Evolutionary conservation across 2,113 vertebrate genomes (phyloP).

Genomic region (Microtus montanus): DNA sequence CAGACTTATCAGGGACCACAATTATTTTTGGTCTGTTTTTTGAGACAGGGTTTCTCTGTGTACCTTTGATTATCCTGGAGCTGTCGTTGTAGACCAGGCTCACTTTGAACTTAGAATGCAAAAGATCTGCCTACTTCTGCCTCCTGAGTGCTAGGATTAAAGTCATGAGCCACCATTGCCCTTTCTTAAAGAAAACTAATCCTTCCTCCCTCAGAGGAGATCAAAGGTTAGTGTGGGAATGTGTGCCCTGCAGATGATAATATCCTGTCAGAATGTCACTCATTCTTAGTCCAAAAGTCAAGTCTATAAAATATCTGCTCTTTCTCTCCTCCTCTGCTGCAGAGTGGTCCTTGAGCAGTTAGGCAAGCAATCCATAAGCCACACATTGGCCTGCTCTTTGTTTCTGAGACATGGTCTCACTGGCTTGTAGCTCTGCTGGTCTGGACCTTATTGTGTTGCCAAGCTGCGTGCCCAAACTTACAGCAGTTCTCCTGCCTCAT

Average conservation of each 20-base stretch:
- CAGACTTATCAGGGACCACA: not conserved
- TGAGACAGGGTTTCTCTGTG: not conserved
- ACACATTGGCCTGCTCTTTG: not conserved
- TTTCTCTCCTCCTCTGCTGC: not conserved
- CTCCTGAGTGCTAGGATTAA: not conserved
- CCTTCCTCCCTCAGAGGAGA: too few relatives aligned
- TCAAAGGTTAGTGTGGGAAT: not conserved
- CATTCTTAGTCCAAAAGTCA: not conserved
- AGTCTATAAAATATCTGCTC: not conserved
- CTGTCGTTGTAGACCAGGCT: not conserved
- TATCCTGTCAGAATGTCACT: not conserved
- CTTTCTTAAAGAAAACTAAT: not conserved
- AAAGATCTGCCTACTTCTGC: not conserved
- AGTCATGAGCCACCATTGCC: not conserved
- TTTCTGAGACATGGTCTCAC: not conserved
- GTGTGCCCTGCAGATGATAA: not conserved
- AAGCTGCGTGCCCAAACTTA: not conserved
- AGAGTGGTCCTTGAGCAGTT: not conserved
- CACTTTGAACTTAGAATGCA: not conserved
- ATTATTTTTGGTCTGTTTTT: not conserved
- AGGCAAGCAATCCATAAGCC: not conserved
- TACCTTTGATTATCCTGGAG: not conserved
- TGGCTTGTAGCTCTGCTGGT: not conserved
- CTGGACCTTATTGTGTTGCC: not conserved
- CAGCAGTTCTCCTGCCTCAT: not conserved